Conservation (phyloP, 2,113 vertebrate genomes). For the Delphinapterus leucas region DNA sequence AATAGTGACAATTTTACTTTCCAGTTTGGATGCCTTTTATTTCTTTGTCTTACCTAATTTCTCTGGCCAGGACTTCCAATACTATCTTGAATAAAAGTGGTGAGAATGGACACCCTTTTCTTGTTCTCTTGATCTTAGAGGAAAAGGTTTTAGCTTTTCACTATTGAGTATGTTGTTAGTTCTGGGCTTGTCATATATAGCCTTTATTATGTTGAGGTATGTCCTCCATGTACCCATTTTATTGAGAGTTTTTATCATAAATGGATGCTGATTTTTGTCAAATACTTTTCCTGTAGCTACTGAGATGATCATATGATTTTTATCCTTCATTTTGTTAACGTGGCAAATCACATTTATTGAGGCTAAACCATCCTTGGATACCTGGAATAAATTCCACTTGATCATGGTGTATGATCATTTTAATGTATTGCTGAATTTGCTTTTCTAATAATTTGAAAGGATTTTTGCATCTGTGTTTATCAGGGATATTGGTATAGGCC, state of each 20-base stretch:
- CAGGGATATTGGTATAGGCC: background rate
- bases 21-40: background rate
- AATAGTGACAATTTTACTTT: background rate
- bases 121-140: background rate
- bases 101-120: background rate
- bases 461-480: background rate
- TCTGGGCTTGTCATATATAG: background rate
- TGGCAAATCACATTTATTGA: background rate
- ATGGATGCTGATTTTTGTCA: background rate
- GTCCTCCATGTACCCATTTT: background rate
- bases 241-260: background rate
- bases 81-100: background rate
- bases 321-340: background rate
- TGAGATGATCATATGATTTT: background rate
- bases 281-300: background rate
- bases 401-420: background rate
- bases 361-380: background rate
- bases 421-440: background rate
- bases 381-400: background rate
- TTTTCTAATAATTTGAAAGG: background rate
- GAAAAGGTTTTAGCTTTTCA: background rate
- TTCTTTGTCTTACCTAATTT: background rate
- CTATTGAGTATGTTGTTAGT: background rate
- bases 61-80: background rate
- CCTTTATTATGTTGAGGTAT: background rate